phyloP scores from a whole-genome alignment of 64 coral and sea anemone genomes.

The Actinia tenebrosa region DNA sequence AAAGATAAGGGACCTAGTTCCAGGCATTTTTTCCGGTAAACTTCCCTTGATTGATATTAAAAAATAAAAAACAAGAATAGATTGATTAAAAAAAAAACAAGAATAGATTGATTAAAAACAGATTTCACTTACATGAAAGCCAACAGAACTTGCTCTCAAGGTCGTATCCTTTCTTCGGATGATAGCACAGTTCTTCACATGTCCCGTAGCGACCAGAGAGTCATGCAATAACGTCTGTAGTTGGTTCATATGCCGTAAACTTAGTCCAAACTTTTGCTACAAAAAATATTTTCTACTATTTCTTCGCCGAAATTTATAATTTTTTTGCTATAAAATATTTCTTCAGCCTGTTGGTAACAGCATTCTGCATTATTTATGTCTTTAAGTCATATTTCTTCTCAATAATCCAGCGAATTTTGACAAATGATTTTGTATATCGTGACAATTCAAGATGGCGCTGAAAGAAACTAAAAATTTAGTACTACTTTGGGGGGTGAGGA shows the following conservation, averaged over 20 bases:
- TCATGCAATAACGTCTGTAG: constrained; percentile 95
- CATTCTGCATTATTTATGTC: background rate
- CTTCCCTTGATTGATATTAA: too few species aligned
- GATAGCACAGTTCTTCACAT: constrained; percentile 92
- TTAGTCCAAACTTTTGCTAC: background rate
- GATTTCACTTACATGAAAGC: constrained; percentile 73
- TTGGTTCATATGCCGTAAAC: constrained; percentile 69
- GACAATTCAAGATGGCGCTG: background rate
- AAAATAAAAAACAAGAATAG: too few species aligned
- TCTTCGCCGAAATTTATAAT: background rate
- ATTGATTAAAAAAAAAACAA: too few species aligned
- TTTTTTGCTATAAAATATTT: background rate
- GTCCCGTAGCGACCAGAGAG: constrained; percentile 91
- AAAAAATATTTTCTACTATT: background rate
- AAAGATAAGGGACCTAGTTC: too few species aligned
- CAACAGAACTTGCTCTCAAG: constrained; percentile 79
- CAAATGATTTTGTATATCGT: background rate
- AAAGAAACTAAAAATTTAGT: background rate
- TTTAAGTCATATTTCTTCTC: background rate
- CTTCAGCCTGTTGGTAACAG: background rate
- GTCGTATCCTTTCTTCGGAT: constrained; percentile 92
- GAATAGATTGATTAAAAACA: too few species aligned
- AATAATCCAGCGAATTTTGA: background rate
- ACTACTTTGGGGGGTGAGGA: background rate
- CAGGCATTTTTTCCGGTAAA: too few species aligned